A percentile compares a stretch with the other conserved stretches of the same genome.
Conservation (phyloP, 2,113 vertebrate genomes). For the Anolis carolinensis region DNA sequence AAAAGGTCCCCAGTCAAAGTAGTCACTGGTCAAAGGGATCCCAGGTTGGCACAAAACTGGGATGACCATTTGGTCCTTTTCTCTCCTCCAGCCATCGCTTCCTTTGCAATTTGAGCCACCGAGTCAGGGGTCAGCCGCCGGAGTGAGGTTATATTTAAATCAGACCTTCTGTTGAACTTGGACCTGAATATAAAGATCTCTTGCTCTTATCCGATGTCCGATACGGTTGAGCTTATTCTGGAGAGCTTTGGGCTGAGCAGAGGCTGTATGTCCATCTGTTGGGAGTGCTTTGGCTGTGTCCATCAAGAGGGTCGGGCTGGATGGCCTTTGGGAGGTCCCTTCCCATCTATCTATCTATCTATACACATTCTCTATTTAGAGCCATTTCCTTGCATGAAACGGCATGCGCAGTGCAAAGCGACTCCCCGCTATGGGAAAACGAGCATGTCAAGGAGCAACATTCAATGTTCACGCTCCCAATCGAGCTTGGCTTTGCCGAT, state of each 20-base stretch:
- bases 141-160: slow-evolving; percentile 63
- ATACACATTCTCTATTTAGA: no score
- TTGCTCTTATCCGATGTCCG: slow-evolving; percentile 46
- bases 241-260: no score
- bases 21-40: no score
- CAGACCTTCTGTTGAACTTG: slow-evolving; percentile 62
- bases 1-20: no score
- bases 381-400: no score
- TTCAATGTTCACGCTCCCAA: no score
- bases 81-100: slow-evolving; percentile 11
- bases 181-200: slow-evolving; percentile 48
- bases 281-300: no score
- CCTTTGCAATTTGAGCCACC: slow-evolving; percentile 30
- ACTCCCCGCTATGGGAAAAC: neutral
- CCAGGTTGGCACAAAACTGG: neutral
- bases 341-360: no score
- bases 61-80: neutral
- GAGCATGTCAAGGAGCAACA: neutral
- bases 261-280: no score
- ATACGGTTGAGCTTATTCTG: neutral
- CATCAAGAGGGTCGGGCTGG: no score
- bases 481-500: rapidly evolving
- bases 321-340: no score
- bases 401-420: neutral
- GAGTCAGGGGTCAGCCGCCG: slow-evolving; percentile 2